Evolutionary conservation across 2,113 vertebrate species (phyloP).

Genomic region (Rissa tridactyla): DNA sequence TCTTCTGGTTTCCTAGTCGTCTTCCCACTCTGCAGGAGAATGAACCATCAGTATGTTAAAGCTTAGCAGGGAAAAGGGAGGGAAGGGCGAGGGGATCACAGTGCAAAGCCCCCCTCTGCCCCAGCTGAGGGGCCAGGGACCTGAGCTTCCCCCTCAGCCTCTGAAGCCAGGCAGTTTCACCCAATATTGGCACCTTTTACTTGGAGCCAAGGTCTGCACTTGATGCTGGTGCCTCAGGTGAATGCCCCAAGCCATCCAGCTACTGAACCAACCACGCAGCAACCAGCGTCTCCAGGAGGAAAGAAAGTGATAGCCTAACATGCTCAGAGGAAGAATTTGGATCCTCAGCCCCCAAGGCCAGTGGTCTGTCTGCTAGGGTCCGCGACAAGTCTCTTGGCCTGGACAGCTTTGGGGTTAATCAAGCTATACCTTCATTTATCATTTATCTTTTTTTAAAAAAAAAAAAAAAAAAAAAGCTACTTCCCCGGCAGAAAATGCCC

Average conservation of each 20-base stretch:
- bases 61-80: background rate
- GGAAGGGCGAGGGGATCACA: rapidly evolving
- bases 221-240: rapidly evolving
- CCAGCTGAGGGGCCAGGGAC: background rate
- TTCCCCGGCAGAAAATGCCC: background rate
- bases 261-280: rapidly evolving
- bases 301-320: background rate
- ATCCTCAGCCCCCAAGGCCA: background rate
- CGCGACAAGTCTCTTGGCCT: background rate
- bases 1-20: background rate
- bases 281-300: background rate
- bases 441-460: rapidly evolving
- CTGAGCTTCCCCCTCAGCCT: background rate
- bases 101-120: background rate
- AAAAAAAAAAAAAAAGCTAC: background rate
- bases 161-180: rapidly evolving
- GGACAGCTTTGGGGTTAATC: background rate
- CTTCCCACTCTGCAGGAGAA: background rate
- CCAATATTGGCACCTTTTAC: background rate
- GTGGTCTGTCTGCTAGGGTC: background rate
- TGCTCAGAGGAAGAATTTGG: background rate
- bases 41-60: background rate
- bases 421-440: background rate
- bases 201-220: background rate
- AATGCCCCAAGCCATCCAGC: background rate